These are phyloP conservation scores for Archocentrus centrarchus DNA, from an alignment of 2,113 vertebrate species.

Conservation along the genomic window DNA sequence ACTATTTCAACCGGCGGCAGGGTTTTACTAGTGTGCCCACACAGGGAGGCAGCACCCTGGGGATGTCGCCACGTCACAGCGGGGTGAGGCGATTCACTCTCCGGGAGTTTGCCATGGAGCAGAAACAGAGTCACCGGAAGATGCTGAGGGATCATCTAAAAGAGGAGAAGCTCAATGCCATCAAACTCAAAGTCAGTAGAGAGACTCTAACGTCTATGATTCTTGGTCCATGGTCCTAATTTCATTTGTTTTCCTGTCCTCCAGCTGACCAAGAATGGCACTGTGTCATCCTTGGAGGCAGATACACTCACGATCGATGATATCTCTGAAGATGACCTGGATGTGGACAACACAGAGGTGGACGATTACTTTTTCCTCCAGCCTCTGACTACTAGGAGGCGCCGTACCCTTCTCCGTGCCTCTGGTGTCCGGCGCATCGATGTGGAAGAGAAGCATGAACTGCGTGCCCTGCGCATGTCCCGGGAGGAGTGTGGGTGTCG, in stretches of 20 bases:
- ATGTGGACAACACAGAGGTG: slow-evolving; percentile 96
- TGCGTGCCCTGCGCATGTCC: slow-evolving; percentile 91
- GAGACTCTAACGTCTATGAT: not conserved
- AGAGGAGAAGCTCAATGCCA: slow-evolving; percentile 91
- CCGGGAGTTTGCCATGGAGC: slow-evolving; percentile 91
- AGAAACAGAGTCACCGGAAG: slow-evolving; percentile 89
- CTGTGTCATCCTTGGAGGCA: slow-evolving; percentile 91
- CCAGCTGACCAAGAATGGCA: slow-evolving; percentile 95
- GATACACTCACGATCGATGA: slow-evolving; percentile 92
- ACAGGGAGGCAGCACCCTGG: slow-evolving; percentile 93
- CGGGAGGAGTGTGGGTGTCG: slow-evolving; percentile 98
- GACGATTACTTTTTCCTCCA: slow-evolving; percentile 99
- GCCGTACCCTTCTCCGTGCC: slow-evolving; percentile 88
- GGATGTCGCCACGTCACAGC: slow-evolving; percentile 93
- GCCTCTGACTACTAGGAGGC: slow-evolving; percentile 93
- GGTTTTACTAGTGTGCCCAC: slow-evolving; percentile 96
- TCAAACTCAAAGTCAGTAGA: slow-evolving; percentile 88
- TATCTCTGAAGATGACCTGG: slow-evolving; percentile 97
- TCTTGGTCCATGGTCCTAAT: not conserved
- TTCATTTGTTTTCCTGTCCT: slow-evolving; percentile 9
- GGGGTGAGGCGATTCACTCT: slow-evolving; percentile 89
- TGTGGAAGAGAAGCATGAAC: slow-evolving; percentile 94
- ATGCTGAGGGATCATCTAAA: slow-evolving; percentile 92
- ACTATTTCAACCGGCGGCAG: slow-evolving; percentile 93
- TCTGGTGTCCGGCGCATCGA: slow-evolving; percentile 97